These are phyloP conservation scores for Mycteria americana DNA, from an alignment of 2,797 vertebrate species.

Conservation along the genomic window DNA sequence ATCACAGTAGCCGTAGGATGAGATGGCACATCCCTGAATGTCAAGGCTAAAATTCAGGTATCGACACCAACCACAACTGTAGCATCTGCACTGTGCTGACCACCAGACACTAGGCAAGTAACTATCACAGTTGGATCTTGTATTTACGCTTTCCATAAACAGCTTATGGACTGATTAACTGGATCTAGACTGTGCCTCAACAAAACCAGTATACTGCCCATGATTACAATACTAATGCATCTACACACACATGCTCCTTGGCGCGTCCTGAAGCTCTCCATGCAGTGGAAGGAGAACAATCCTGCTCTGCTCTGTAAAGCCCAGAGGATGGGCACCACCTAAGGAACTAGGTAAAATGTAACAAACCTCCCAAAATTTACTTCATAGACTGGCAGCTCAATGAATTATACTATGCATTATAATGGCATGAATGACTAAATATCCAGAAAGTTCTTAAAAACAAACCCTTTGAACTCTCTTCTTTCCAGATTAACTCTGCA, in stretches of 20 bases:
- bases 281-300: neutral
- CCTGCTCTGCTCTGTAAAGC: neutral
- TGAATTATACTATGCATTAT: neutral
- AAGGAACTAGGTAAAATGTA: neutral
- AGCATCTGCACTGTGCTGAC: neutral
- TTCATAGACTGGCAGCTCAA: neutral
- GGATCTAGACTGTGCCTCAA: neutral
- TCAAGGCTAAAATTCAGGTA: neutral
- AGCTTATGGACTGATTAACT: neutral
- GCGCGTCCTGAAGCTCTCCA: fast-evolving
- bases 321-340: neutral
- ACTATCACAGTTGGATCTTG: neutral
- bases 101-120: neutral
- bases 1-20: neutral
- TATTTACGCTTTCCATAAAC: neutral
- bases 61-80: neutral
- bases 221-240: neutral
- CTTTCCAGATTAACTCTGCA: neutral
- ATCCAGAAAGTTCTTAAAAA: neutral
- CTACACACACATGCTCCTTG: neutral
- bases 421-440: neutral
- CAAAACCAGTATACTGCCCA: neutral
- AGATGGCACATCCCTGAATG: neutral
- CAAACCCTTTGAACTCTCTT: neutral
- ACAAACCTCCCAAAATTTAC: neutral